Evolutionary conservation across 1,140 invertebrate genomes (phyloP).

Genomic region (Phortica variegata): DNA sequence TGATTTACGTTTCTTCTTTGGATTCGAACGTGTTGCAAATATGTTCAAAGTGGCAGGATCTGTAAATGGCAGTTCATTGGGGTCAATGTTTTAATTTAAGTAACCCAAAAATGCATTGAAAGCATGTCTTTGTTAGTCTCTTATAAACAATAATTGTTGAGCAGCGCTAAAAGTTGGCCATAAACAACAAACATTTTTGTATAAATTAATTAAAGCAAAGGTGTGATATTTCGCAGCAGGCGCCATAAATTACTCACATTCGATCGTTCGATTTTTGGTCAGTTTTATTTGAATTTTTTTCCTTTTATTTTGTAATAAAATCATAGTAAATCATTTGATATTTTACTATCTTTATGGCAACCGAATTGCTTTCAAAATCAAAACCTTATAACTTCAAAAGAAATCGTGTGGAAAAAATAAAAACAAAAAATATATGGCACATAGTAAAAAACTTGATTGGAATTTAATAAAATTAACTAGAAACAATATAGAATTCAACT

Average conservation of each 20-base stretch:
- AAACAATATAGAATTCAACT: no score
- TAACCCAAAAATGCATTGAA: neutral
- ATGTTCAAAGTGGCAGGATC: constrained; percentile 69
- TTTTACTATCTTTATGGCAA: no score
- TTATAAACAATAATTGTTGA: constrained; percentile 2
- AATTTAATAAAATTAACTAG: no score
- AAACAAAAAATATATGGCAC: no score
- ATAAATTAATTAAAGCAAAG: constrained; percentile 8
- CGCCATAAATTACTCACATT: constrained; percentile 6
- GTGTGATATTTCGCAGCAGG: constrained; percentile 6
- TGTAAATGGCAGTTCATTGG: no score
- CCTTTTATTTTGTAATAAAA: no score
- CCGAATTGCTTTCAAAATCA: no score
- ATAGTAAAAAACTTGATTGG: no score
- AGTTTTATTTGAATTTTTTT: no score
- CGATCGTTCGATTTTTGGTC: neutral
- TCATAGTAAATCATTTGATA: no score
- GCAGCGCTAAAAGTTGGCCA: neutral
- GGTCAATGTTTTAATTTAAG: neutral
- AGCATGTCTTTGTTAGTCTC: neutral
- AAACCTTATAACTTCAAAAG: no score
- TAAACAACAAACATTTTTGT: constrained; percentile 2
- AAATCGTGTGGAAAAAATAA: no score
- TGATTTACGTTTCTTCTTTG: constrained; percentile 98
- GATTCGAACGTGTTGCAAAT: constrained; percentile 88